These are phyloP conservation scores for Muschampia plurimacula DNA, from an alignment of 2,888 invertebrate species.

Conservation along the genomic window DNA sequence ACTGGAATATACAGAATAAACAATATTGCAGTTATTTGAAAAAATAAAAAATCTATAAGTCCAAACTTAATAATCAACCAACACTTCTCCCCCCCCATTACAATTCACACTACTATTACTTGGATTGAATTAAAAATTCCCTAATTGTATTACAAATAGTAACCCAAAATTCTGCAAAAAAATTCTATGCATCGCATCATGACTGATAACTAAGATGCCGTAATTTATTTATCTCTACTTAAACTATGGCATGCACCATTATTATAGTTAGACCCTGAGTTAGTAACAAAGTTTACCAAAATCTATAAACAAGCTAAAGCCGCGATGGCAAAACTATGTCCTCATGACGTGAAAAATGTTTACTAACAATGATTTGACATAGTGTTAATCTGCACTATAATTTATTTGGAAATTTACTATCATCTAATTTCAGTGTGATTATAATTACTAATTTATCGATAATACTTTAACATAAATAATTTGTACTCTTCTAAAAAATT, in stretches of 20 bases:
- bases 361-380: conserved; percentile 31
- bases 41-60: not conserved
- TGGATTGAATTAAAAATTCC: conserved; percentile 16
- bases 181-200: conserved; percentile 29
- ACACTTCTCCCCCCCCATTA: conserved; percentile 34
- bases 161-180: conserved; percentile 29
- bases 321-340: conserved; percentile 14
- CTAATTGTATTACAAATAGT: conserved; percentile 18
- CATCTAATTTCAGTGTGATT: conserved; percentile 48
- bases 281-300: conserved; percentile 53
- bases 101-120: conserved; percentile 33
- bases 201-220: conserved; percentile 33
- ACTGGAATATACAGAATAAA: not conserved
- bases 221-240: conserved; percentile 65
- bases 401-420: conserved; percentile 39
- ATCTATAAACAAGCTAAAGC: conserved; percentile 47
- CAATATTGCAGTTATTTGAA: not conserved
- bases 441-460: conserved; percentile 54
- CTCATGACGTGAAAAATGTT: conserved; percentile 47
- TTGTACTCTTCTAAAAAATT: conserved; percentile 80
- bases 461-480: conserved; percentile 71
- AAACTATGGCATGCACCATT: conserved; percentile 77
- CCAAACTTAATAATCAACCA: not conserved
- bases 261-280: conserved; percentile 71
- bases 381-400: conserved; percentile 32